Percentiles rank a stretch among this genome's conserved stretches.
phyloP scores from a whole-genome alignment of 2,797 vertebrate species.

The Onychomys leucogaster region DNA sequence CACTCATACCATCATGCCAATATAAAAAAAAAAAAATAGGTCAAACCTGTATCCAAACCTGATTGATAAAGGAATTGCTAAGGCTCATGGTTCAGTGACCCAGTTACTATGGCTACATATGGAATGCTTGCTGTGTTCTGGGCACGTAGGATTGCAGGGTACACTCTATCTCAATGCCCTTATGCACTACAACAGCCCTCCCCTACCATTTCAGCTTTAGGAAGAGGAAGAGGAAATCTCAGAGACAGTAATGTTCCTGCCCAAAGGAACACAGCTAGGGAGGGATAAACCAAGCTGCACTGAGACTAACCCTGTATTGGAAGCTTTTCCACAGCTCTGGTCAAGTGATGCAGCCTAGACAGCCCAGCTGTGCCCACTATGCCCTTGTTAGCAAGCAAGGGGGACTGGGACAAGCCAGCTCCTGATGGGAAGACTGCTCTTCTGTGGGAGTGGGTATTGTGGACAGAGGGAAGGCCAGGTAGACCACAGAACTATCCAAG shows the following conservation, averaged over 20 bases:
- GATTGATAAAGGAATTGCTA: constrained; percentile 5
- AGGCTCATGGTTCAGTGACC: neutral
- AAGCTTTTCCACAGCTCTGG: neutral
- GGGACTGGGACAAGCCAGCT: neutral
- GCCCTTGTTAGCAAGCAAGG: neutral
- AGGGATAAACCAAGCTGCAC: neutral
- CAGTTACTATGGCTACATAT: neutral
- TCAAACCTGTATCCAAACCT: neutral
- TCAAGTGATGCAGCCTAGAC: neutral
- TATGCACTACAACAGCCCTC: neutral
- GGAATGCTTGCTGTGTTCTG: neutral
- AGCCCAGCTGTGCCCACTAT: neutral
- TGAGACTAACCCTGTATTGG: neutral
- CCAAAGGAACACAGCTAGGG: neutral
- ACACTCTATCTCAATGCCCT: neutral
- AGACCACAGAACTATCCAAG: neutral
- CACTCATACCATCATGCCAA: too few species aligned
- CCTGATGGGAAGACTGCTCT: neutral
- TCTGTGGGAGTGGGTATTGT: neutral
- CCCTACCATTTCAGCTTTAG: neutral
- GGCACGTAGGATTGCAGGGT: neutral
- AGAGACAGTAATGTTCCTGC: neutral
- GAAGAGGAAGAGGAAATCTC: neutral
- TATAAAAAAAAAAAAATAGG: neutral
- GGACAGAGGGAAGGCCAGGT: neutral